These are phyloP conservation scores for Mesocricetus auratus DNA, from an alignment of 2,113 vertebrate genomes.

Conservation along the genomic window DNA sequence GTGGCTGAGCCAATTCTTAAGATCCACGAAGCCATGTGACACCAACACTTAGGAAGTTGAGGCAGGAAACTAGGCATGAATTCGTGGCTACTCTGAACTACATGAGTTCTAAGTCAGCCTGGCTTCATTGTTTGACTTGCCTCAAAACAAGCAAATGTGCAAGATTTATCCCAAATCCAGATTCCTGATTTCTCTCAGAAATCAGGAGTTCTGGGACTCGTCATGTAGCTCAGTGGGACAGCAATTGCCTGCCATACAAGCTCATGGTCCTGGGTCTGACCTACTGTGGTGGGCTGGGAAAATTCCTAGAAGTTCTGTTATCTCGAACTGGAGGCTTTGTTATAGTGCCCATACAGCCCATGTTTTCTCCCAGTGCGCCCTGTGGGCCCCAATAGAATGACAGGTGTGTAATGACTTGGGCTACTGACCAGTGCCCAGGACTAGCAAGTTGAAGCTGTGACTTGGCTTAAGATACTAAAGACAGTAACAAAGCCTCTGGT, in stretches of 20 bases:
- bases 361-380: too few relatives aligned
- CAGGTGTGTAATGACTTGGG: not conserved
- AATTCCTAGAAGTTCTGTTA: not conserved
- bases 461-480: not conserved
- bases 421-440: not conserved
- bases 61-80: not conserved
- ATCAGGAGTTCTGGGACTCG: not conserved
- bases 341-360: not conserved
- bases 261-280: not conserved
- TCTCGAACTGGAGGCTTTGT: too few relatives aligned
- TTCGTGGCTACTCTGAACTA: not conserved
- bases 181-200: not conserved
- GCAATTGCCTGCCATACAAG: not conserved
- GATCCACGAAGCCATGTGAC: not conserved
- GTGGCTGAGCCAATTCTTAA: not conserved
- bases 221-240: not conserved
- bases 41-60: not conserved
- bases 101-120: not conserved
- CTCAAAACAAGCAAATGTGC: not conserved
- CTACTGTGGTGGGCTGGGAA: not conserved
- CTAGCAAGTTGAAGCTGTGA: not conserved
- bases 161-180: not conserved
- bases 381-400: rapidly evolving
- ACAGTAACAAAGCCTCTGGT: too few relatives aligned
- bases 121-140: not conserved